Evolutionary conservation across 2,797 vertebrate genomes (phyloP).

Genomic region (Moxostoma hubbsi): DNA sequence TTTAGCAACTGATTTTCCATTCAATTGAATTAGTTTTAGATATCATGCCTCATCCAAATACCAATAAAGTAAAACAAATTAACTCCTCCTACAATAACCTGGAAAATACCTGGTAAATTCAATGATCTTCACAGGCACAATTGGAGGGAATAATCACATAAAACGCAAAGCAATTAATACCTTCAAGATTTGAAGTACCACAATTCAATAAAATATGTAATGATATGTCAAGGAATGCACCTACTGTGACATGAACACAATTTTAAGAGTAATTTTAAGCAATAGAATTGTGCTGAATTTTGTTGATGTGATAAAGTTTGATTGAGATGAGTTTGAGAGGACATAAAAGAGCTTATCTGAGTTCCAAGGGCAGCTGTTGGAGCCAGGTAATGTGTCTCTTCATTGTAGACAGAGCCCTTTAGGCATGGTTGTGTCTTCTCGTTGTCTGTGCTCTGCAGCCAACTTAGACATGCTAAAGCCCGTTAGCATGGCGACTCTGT

Average conservation of each 20-base stretch:
- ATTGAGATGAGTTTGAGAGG: not conserved
- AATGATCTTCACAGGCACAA: no score
- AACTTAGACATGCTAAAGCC: constrained; percentile 58
- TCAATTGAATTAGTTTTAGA: not conserved
- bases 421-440: constrained; percentile 55
- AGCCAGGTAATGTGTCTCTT: constrained; percentile 49
- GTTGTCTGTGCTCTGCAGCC: constrained; percentile 52
- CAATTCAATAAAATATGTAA: not conserved
- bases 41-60: not conserved
- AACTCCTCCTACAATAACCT: not conserved
- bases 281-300: not conserved
- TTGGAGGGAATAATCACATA: not conserved
- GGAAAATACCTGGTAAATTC: not conserved
- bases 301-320: constrained; percentile 17
- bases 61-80: not conserved
- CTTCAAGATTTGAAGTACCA: not conserved
- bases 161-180: not conserved
- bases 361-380: constrained; percentile 46
- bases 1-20: no score
- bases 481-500: constrained; percentile 60
- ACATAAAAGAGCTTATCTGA: constrained; percentile 42
- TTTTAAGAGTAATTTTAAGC: not conserved
- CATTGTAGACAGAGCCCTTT: constrained; percentile 57
- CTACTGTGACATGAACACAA: not conserved
- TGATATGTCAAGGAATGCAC: not conserved